Evolutionary conservation across 2,888 invertebrate genomes (phyloP), one percentile per base, ranked within the genome.

Genomic region (Sisyra nigra): DNA sequence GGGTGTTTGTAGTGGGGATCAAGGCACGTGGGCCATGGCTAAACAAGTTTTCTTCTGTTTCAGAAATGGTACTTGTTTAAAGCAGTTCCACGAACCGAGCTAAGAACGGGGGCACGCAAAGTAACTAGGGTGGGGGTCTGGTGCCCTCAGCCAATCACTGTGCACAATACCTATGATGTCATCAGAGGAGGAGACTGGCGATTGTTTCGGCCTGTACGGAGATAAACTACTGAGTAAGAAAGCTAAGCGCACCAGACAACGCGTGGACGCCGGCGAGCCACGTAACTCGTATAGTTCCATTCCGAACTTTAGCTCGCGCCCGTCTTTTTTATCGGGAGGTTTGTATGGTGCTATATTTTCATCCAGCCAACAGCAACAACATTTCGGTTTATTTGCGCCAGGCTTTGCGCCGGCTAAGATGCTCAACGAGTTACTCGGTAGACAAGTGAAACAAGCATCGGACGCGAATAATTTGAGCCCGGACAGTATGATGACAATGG

Each of bases 261-360:
- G 88, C 71, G 89, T 88, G 73, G 88, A 89, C 84, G 89, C 88
- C 74, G 88, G 89, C 60, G 88, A 91, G 74, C 84, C 85, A 68
- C 81, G 88, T 69, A 89, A 88, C 76, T 84, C 85, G 68, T 89
- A 89, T 73, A 85, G 81, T 57, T 77, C 77, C 59, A 78, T 80
- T 58, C 77, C 77, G 62, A 77, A 76, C 67, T 77, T 78, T 61
- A 77, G 76, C 71, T 77, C 77, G 66, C 74, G 77, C 63, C 77
- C 79, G 72, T 79, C 77, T 67, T 84, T 78, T 72, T 81, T 86
- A 72, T 80, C 82, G 63, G 79, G 81, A 66, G 80, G 84, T 72
- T 72, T 87, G 58, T 87, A 86, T 81, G 80, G 84, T 69, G 81
- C 84, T 66, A 80, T 86, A 71, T 81, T 85, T 67, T 74, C 71